Base-by-base conservation (phyloP, 2,113 vertebrate species). In the Holacanthus passer region DNA sequence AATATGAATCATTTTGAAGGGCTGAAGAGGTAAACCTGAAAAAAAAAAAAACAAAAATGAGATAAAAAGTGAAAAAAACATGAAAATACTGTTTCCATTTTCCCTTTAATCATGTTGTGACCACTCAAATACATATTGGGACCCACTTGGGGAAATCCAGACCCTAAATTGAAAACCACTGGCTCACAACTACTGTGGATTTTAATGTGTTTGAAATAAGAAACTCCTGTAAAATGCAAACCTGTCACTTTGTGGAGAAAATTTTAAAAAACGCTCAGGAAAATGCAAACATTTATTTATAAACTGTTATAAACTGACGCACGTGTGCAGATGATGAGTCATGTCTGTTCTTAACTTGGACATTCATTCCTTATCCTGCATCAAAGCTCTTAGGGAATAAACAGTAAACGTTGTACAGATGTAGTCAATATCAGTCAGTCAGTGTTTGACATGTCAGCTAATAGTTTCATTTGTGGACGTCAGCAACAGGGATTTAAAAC, bases 371-470 rank as follows among this genome's bases (percentile, higher is more conserved):
- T 80, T 11, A 39, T 31, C 22, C 14, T 9, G 16, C 73, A 37
- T 66, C 29, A 52, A 73, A 73, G 45, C 37, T 37, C 4, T 22
- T 6, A 4, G 11, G 39, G 22, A 50, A 52, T 45, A 77, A 82
- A 71, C 45, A 56, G 37, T 32, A 13, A 17, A 16, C 22, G 12
- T 45, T 50, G 5, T 24, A 64, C 45, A 90, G 58, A 63, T 70
- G 68, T 48, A 41, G 20, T 6, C 19, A 31, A 41, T 14, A 27
- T 13, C 62, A 50, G 35, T 76, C 55, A 27, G 7, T 35, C 66
- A 27, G 59, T 52, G 72, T 83, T 80, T 73, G 56, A 53, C n/a
- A 32, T 20, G 19, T 43, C 27, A 45, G 63, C 64, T 73, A 81
- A 74, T 77, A 65, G 63, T 64, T 65, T 73, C 1, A 69, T 68